phyloP scores from a whole-genome alignment of 30 jellyfish, hydroid and myxozoan genomes.

The Pseudorhiza aurosa region DNA sequence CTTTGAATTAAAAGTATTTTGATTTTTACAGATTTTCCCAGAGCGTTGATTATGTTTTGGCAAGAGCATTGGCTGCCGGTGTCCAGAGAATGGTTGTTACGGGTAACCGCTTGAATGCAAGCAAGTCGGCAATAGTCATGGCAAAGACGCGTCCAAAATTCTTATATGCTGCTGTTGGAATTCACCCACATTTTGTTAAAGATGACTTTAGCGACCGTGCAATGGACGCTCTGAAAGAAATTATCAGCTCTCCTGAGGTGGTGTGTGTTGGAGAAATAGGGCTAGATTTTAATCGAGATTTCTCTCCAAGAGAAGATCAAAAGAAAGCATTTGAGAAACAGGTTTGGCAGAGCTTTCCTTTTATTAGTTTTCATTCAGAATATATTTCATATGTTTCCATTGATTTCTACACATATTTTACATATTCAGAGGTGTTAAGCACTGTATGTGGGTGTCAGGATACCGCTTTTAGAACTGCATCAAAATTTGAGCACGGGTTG shows the following conservation, averaged over 20 bases:
- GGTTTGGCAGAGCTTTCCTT: no score
- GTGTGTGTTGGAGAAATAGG: constrained; percentile 98
- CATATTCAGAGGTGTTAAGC: no score
- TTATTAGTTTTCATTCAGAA: no score
- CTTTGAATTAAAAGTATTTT: no score
- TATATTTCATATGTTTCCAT: no score
- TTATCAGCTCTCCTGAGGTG: constrained; percentile 76
- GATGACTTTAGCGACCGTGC: constrained; percentile 88
- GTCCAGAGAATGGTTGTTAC: constrained; percentile 92
- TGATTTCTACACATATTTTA: no score
- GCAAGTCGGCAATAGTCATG: constrained; percentile 93
- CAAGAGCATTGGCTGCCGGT: constrained; percentile 96
- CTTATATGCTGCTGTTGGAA: constrained; percentile 90
- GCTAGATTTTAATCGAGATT: constrained; percentile 84
- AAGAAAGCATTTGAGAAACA: constrained; percentile 91
- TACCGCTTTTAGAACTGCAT: no score
- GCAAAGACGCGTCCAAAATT: constrained; percentile 91
- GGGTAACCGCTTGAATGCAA: constrained; percentile 74
- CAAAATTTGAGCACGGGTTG: no score
- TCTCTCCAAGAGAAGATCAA: constrained; percentile 90
- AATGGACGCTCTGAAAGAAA: constrained; percentile 71
- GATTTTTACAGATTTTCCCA: constrained; percentile 71
- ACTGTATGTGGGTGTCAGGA: no score
- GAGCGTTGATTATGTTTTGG: constrained; percentile 78
- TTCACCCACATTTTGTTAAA: constrained; percentile 94